Conservation (phyloP, 2,888 invertebrate species). For the Nemoura dubitans region DNA sequence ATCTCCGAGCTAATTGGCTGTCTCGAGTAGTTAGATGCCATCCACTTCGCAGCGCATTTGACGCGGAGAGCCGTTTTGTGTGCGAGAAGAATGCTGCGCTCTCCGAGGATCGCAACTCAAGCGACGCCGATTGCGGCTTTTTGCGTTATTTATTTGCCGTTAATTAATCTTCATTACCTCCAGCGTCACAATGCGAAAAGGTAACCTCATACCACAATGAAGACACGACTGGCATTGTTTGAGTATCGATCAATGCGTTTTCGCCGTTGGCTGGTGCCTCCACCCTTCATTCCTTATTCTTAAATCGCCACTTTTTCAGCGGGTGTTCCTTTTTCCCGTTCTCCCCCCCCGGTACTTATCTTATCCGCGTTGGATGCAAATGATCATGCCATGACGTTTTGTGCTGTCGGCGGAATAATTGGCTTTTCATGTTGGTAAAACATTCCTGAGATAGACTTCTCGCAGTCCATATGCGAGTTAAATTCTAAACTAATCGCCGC, state of each 20-base stretch:
- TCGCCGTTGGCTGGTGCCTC: background rate
- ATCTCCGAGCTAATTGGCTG: background rate
- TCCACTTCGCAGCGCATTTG: background rate
- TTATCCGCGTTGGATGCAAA: background rate
- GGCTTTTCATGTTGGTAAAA: background rate
- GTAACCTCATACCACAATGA: background rate
- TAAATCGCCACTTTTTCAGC: background rate
- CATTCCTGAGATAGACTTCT: background rate
- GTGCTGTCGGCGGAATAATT: background rate
- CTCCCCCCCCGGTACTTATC: background rate
- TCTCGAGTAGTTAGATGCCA: background rate
- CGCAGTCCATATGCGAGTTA: background rate
- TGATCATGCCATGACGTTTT: background rate
- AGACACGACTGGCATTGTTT: background rate
- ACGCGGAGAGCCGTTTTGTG: background rate
- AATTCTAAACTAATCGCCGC: background rate
- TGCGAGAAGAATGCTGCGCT: background rate
- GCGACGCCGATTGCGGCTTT: background rate
- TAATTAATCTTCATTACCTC: background rate
- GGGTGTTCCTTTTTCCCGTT: background rate
- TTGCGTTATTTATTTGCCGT: background rate
- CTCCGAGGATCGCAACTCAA: background rate
- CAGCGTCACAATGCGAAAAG: background rate
- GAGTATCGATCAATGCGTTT: background rate
- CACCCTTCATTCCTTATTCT: background rate